Evolutionary conservation across 1,140 invertebrate genomes (phyloP).

Genomic region (Drosophila lowei): DNA sequence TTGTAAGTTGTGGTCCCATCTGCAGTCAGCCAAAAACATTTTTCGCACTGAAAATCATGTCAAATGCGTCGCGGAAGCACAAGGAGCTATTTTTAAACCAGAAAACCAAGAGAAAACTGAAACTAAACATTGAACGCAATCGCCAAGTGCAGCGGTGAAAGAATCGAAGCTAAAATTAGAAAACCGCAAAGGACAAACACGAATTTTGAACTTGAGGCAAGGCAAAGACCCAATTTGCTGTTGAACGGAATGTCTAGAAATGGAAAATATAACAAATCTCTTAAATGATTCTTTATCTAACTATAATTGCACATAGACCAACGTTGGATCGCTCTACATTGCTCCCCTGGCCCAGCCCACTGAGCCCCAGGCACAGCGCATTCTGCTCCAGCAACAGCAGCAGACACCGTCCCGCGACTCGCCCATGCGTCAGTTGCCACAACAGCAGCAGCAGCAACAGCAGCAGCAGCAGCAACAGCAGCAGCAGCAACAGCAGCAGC

Average conservation of each 20-base stretch:
- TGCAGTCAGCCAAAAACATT: background rate
- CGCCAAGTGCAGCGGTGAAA: conserved; percentile 30
- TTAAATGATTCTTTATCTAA: background rate
- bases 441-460: conserved; percentile 46
- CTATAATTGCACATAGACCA: conserved; percentile 48
- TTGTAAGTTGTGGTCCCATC: background rate
- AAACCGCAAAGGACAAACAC: conserved; percentile 69
- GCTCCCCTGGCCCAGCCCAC: conserved; percentile 73
- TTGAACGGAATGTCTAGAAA: conserved; percentile 1
- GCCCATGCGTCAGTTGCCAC: conserved; percentile 66
- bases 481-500: conserved; percentile 48
- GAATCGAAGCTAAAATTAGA: conserved; percentile 50
- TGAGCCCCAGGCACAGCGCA: conserved; percentile 73
- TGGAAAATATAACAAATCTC: conserved; percentile 1
- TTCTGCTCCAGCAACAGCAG: conserved; percentile 70
- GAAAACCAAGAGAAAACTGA: conserved; percentile 22
- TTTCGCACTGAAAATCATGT: conserved; percentile 13
- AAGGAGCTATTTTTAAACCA: conserved; percentile 53
- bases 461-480: conserved; percentile 54
- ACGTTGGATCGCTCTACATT: conserved; percentile 80
- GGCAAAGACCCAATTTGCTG: background rate
- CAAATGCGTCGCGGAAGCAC: conserved; percentile 47
- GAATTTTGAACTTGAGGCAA: conserved; percentile 75
- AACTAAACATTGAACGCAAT: conserved; percentile 67
- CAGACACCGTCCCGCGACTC: conserved; percentile 65